Conservation (phyloP, 2,888 invertebrate genomes). For the Octodonta nipae region DNA sequence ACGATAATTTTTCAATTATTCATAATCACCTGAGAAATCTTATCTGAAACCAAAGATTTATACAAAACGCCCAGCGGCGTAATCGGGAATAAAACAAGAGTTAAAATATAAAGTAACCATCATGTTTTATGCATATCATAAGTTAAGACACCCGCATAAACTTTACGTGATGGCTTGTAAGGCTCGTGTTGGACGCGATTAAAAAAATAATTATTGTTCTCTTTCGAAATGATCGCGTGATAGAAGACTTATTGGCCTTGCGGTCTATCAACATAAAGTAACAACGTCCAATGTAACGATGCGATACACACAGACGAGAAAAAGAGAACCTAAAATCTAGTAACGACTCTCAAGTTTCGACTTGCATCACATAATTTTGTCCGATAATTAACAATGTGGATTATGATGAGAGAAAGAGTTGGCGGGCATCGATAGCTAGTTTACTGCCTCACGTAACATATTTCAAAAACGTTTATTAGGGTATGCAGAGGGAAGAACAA, state of each 20-base stretch:
- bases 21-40: too few species aligned
- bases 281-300: neutral
- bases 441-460: neutral
- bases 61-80: slow-evolving; percentile 5
- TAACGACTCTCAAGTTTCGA: slow-evolving; percentile 1
- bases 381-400: neutral
- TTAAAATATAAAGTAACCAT: slow-evolving; percentile 12
- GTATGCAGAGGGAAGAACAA: too few species aligned
- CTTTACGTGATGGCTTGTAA: too few species aligned
- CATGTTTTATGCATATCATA: slow-evolving; percentile 15
- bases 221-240: slow-evolving; percentile 16
- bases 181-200: slow-evolving; percentile 3
- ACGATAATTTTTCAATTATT: too few species aligned
- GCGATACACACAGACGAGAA: too few species aligned
- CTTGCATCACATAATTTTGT: neutral
- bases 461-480: too few species aligned
- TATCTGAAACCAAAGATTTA: too few species aligned
- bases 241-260: slow-evolving; percentile 16
- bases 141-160: slow-evolving; percentile 18
- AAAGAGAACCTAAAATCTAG: too few species aligned
- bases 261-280: slow-evolving; percentile 30
- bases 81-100: slow-evolving; percentile 6
- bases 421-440: neutral
- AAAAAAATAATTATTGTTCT: slow-evolving; percentile 17
- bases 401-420: neutral